phyloP scores from a whole-genome alignment of 2,888 invertebrate genomes.

The Merodon equestris region DNA sequence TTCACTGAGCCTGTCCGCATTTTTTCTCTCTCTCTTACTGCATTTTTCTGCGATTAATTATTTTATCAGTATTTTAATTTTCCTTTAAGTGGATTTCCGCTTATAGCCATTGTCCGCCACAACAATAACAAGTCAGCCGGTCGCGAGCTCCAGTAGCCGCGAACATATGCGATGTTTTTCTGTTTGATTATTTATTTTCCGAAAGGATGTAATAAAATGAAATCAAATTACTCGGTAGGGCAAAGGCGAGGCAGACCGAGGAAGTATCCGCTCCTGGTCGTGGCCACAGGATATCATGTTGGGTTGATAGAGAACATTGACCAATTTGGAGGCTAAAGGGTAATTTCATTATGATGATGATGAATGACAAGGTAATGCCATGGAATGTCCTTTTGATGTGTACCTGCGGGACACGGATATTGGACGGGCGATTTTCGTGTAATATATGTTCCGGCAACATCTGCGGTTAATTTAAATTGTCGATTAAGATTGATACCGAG shows the following conservation, averaged over 20 bases:
- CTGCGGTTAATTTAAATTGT: slow-evolving; percentile 53
- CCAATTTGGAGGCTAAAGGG: slow-evolving; percentile 33
- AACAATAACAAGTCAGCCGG: not conserved
- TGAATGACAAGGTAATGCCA: slow-evolving; percentile 58
- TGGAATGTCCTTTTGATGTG: slow-evolving; percentile 60
- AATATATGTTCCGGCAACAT: slow-evolving; percentile 22
- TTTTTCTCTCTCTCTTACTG: not conserved
- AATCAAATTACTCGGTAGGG: slow-evolving; percentile 46
- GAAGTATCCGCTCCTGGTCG: not conserved
- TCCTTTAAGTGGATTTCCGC: slow-evolving; percentile 48
- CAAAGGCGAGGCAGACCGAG: slow-evolving; percentile 17
- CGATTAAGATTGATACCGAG: slow-evolving; percentile 42
- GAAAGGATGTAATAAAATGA: slow-evolving; percentile 22
- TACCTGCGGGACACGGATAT: slow-evolving; percentile 14
- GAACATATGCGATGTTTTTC: not conserved
- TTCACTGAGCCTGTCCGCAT: slow-evolving; percentile 2
- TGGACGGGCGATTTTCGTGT: slow-evolving; percentile 4
- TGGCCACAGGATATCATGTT: slow-evolving; percentile 41
- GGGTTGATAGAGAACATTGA: slow-evolving; percentile 15
- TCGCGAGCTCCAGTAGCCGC: slow-evolving; percentile 1
- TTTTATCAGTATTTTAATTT: slow-evolving; percentile 43
- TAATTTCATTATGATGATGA: slow-evolving; percentile 61
- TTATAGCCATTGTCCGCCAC: slow-evolving; percentile 11
- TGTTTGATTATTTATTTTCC: slow-evolving; percentile 8
- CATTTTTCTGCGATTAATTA: slow-evolving; percentile 30